These are phyloP conservation scores for Diadumene lineata DNA, from an alignment of 92 coral and sea anemone genomes.

Conservation along the genomic window DNA sequence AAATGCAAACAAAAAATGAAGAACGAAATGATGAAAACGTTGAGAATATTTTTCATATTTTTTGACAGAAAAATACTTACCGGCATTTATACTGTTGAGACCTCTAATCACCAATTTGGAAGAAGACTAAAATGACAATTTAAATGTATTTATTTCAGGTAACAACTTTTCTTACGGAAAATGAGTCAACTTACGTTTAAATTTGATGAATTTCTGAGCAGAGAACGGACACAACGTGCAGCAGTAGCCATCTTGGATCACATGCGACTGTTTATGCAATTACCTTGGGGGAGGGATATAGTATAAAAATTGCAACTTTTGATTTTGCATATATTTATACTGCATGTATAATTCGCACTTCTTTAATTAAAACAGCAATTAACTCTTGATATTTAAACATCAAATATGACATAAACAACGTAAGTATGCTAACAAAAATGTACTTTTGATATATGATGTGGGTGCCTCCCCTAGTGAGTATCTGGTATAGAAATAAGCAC, in stretches of 20 bases:
- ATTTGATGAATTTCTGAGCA: constrained; percentile 61
- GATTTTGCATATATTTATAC: not conserved
- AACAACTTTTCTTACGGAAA: not conserved
- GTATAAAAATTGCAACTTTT: not conserved
- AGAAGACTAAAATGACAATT: constrained; percentile 4
- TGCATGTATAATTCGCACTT: not conserved
- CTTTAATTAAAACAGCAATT: not conserved
- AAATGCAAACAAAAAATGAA: not conserved
- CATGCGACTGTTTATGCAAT: constrained; percentile 9
- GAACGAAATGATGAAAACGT: not conserved
- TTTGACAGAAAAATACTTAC: not conserved
- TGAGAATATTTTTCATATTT: not conserved
- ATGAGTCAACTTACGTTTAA: constrained; percentile 41
- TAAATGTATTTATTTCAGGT: not conserved
- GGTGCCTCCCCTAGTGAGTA: too few species aligned
- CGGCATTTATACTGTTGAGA: constrained; percentile 2
- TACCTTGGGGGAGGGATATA: constrained; percentile 21
- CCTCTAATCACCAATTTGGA: constrained; percentile 5
- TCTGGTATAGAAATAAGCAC: too few species aligned
- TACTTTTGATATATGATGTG: too few species aligned
- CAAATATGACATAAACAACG: too few species aligned
- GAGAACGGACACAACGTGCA: constrained; percentile 78
- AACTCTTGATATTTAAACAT: not conserved
- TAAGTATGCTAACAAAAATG: too few species aligned
- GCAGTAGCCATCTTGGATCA: constrained; percentile 88